These are phyloP conservation scores for Drosophila pruinosa DNA, from an alignment of 1,140 invertebrate genomes.

Conservation along the genomic window DNA sequence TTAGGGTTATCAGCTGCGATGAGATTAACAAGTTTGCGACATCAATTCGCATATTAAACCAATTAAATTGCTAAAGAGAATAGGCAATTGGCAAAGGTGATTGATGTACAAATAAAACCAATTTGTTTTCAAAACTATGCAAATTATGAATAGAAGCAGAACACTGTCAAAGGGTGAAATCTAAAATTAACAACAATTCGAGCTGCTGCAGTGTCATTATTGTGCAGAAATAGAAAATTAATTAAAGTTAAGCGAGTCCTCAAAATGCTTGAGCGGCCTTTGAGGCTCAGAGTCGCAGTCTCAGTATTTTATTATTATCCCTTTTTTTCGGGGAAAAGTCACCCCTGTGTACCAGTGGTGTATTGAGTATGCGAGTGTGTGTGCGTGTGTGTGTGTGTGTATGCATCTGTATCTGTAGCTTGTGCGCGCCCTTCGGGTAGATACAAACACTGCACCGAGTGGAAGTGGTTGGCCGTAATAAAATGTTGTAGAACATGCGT, in stretches of 20 bases:
- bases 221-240: constrained; percentile 52
- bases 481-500: constrained; percentile 60
- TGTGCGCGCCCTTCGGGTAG: constrained; percentile 51
- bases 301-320: constrained; percentile 42
- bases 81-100: too few species aligned
- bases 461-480: constrained; percentile 60
- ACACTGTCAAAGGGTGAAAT: not conserved
- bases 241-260: constrained; percentile 53
- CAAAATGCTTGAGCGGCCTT: constrained; percentile 8
- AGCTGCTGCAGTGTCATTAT: constrained; percentile 10
- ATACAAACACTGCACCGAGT: constrained; percentile 55
- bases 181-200: not conserved
- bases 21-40: too few species aligned
- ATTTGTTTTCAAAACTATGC: too few species aligned
- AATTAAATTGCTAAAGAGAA: too few species aligned
- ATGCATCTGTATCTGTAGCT: constrained; percentile 17
- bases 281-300: not conserved
- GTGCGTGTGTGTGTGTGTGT: constrained; percentile 21
- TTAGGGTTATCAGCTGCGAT: too few species aligned
- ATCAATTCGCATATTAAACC: too few species aligned
- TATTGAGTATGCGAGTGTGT: not conserved
- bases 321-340: constrained; percentile 54
- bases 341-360: constrained; percentile 30
- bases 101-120: too few species aligned
- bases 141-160: too few species aligned